phyloP scores from a whole-genome alignment of 2,113 vertebrate genomes.

The Mormyrus iriodes region DNA sequence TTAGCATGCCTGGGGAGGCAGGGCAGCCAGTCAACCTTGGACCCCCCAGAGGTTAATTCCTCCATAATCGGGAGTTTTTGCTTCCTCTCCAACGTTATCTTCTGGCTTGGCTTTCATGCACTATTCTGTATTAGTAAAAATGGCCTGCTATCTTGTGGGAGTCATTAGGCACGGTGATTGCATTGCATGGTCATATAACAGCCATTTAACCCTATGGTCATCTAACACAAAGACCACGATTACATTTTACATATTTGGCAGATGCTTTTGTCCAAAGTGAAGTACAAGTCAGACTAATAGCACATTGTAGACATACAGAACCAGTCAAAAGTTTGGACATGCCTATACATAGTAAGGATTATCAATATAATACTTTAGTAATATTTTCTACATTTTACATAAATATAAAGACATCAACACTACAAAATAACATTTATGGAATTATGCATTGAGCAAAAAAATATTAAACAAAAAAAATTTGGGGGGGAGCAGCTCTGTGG shows the following conservation, averaged over 20 bases:
- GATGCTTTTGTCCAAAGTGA: background rate
- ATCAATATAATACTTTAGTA: too few species aligned
- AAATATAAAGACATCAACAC: too few species aligned
- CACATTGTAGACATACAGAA: too few species aligned
- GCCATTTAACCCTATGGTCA: background rate
- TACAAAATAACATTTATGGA: too few species aligned
- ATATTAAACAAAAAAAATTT: too few species aligned
- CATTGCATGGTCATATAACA: background rate
- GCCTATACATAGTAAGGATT: too few species aligned
- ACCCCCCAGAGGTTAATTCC: background rate
- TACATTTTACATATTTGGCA: background rate
- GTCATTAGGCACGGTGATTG: background rate
- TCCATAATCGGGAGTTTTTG: background rate
- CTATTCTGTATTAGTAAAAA: background rate
- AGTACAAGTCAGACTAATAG: too few species aligned
- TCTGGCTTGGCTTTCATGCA: background rate
- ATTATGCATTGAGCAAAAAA: too few species aligned
- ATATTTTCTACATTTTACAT: too few species aligned
- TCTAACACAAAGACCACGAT: background rate
- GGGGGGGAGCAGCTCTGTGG: too few species aligned
- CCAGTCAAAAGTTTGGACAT: too few species aligned
- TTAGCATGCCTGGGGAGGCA: too few species aligned
- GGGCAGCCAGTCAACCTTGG: background rate
- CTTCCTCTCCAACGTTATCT: background rate
- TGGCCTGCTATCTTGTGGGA: background rate